Conservation (phyloP, 2,888 invertebrate species). For the Drosophila nr. perissopoda region DNA sequence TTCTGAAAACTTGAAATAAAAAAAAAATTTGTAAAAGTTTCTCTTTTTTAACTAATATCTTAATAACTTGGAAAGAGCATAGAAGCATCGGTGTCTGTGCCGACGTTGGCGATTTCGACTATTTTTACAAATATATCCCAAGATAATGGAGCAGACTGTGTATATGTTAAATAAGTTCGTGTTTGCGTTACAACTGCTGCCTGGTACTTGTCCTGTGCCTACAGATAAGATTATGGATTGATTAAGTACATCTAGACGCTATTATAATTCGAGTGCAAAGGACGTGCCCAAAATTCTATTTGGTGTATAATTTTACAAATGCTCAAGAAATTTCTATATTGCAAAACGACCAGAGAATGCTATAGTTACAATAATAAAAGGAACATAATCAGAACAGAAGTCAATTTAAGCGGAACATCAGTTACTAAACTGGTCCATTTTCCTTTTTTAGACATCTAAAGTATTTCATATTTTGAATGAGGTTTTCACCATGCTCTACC, state of each 20-base stretch:
- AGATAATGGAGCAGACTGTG: conserved; percentile 23
- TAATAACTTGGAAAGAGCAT: conserved; percentile 24
- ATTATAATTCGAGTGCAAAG: conserved; percentile 19
- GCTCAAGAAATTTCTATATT: conserved; percentile 41
- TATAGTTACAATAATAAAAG: neutral
- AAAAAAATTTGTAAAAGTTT: neutral
- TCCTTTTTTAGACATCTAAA: neutral
- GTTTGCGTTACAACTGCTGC: conserved; percentile 3
- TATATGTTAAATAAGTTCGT: neutral
- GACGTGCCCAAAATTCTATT: conserved; percentile 43
- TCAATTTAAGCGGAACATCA: conserved; percentile 1
- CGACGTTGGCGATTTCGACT: neutral
- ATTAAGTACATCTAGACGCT: conserved; percentile 50
- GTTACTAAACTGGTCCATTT: neutral
- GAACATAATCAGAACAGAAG: neutral
- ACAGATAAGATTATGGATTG: conserved; percentile 33
- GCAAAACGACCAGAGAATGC: conserved; percentile 12
- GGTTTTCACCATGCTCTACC: neutral
- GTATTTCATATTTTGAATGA: neutral
- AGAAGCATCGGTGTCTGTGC: conserved; percentile 5
- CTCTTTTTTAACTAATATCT: neutral
- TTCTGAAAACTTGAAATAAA: neutral
- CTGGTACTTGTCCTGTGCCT: neutral
- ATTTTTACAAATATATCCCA: conserved; percentile 18
- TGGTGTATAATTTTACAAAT: conserved; percentile 58